Evolutionary conservation across 2,113 vertebrate species (phyloP).

Genomic region (Microtus pennsylvanicus): DNA sequence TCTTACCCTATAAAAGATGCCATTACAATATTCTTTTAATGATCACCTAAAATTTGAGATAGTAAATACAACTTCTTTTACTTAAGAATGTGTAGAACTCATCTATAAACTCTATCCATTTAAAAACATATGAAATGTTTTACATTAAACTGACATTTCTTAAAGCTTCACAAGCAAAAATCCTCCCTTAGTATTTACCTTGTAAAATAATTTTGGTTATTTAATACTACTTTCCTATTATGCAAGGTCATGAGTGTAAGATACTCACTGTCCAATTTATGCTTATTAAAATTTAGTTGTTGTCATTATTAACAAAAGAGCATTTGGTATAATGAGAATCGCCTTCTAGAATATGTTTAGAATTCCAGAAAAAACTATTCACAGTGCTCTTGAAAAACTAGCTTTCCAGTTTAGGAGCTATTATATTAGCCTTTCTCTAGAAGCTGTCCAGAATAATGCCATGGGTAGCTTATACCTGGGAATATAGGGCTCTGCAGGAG

Average conservation of each 20-base stretch:
- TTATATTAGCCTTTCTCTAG: slow-evolving; percentile 19
- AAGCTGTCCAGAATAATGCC: not conserved
- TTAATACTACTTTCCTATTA: slow-evolving; percentile 39
- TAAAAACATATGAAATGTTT: slow-evolving; percentile 27
- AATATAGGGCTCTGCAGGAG: slow-evolving; percentile 95
- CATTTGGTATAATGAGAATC: not conserved
- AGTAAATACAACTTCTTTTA: not conserved
- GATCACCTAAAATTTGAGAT: slow-evolving; percentile 44
- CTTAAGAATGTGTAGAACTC: slow-evolving; percentile 28
- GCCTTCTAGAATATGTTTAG: slow-evolving; percentile 51
- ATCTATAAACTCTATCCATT: not conserved
- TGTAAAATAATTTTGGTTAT: slow-evolving; percentile 34
- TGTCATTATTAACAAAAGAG: slow-evolving; percentile 46
- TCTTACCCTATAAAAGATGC: not conserved
- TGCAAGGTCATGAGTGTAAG: not conserved
- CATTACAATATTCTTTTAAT: slow-evolving; percentile 48
- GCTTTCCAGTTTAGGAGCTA: not conserved
- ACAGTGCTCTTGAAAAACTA: slow-evolving; percentile 28
- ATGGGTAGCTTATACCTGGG: slow-evolving; percentile 90
- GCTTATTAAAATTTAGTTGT: slow-evolving; percentile 17
- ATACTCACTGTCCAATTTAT: not conserved
- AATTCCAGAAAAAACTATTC: slow-evolving; percentile 53
- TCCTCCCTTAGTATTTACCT: slow-evolving; percentile 12
- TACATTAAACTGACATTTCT: slow-evolving; percentile 49
- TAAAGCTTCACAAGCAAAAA: slow-evolving; percentile 9